Conservation (phyloP, 2,888 invertebrate genomes). For the Tetranychus truncatus region DNA sequence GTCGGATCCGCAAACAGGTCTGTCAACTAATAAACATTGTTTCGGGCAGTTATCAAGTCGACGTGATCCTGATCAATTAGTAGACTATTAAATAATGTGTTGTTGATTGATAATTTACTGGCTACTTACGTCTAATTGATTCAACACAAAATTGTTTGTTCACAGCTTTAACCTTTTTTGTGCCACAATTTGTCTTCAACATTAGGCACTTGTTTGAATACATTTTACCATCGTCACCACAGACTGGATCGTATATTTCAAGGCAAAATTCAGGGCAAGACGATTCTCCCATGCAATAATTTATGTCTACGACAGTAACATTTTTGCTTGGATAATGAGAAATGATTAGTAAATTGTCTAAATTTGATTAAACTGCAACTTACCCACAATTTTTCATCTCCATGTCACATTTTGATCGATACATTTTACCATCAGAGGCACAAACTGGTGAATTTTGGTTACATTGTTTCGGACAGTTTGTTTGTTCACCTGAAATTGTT, state of each 20-base stretch:
- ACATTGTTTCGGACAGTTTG: conserved; percentile 16
- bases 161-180: neutral
- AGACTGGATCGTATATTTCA: conserved; percentile 27
- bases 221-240: conserved; percentile 23
- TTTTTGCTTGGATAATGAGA: conserved; percentile 12
- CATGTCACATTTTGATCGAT: conserved; percentile 23
- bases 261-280: conserved; percentile 25
- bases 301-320: conserved; percentile 21
- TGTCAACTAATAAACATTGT: conserved; percentile 23
- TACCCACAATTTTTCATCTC: conserved; percentile 24
- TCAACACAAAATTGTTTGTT: neutral
- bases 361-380: conserved; percentile 9
- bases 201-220: conserved; percentile 27
- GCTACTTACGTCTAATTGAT: neutral
- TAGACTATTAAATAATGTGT: too few relatives aligned
- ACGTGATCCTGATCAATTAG: conserved; percentile 3
- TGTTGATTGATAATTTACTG: neutral
- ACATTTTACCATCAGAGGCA: conserved; percentile 25
- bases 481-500: neutral
- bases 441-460: conserved; percentile 19
- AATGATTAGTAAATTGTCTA: neutral
- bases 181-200: conserved; percentile 22
- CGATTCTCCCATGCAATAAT: conserved; percentile 23
- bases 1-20: conserved; percentile 26
- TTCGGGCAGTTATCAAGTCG: conserved; percentile 22